Base-by-base conservation (phyloP, 1,140 invertebrate species). In the Chelonus insularis region DNA sequence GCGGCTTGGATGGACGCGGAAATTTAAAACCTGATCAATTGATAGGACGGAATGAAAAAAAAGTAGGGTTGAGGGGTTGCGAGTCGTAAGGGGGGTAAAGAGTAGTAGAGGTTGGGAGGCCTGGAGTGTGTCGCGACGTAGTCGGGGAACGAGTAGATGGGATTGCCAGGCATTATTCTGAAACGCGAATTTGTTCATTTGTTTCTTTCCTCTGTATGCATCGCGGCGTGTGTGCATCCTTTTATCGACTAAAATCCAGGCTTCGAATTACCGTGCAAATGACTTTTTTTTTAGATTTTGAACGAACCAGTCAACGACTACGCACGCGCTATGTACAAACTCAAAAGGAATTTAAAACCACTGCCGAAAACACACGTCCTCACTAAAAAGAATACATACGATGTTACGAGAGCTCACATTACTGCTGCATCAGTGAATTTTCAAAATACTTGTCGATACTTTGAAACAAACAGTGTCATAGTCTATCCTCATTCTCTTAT, bases 11-110 rank as follows among this genome's bases (percentile, higher is more conserved):
- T 76, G 75, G 75, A 77, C 75, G 75, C 75, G 75, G 75, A 77
- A 77, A 77, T 77, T 81, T 81, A 80, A 81, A 81, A 80, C 79
- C 79, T 81, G 79, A 81, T 81, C 79, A 81, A 81, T 80, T 81
- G 79, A 81, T 81, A 81, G 79, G 79, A 81, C 71, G 77, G 76
- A 81, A 81, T 79, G 77, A 79, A 81, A 48, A 48, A 81, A 80
- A 79, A 79, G 75, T 79, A 78, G 76, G 78, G 76, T 76, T 76
- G 76, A 74, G 74, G 74, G 73, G 72, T 73, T 74, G 73, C 72
- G 20, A 41, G 29, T 47, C 16, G 67, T 63, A 62, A 65, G 52
- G 68, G n/a, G 64, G 62, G 65, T 57, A 62, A 50, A n/a, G 45
- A 16, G 54, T 39, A 16, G 54, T 39, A 66, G 60, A 54, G 63